Base-by-base conservation (phyloP, 2,797 vertebrate species). In the Geotrypetes seraphini region DNA sequence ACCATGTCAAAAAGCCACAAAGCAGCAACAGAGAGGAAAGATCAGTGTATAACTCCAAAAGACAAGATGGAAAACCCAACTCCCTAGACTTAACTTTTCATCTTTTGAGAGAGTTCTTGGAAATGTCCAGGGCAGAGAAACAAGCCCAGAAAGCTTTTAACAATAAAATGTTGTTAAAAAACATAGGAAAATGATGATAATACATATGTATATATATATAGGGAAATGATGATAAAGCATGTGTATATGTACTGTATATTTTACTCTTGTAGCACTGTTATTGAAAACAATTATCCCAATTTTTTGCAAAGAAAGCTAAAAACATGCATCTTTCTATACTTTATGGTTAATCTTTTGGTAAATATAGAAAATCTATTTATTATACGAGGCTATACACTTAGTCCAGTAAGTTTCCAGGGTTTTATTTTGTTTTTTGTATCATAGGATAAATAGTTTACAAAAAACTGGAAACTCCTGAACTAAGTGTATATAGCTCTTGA, bases 51-150 rank as follows among this genome's bases (percentile, higher is more conserved):
- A 34, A 33, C 7, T 37, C 43, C 38, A 59, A 54, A 38, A 56
- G 66, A 24, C 43, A 56, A 5, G 53, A 64, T 0, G 43, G 65
- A 3, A 67, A 61, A 25, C 67, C 63, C 24, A 75, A 72, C 29
- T 76, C 72, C 0, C 5, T 72, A 31, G 77, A 75, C 36, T 67
- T 75, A 36, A 76, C 73, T 26, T 78, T 75, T 40, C 74, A 77
- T 26, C 63, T 81, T 18, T 60, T 76, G 20, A 60, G 69, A 5
- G 60, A 77, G 25, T 63, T 75, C 36, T 62, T 74, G 47, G 60
- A 71, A 43, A 72, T 67, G 53, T 68, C 75, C 20, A 66, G 66
- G 7, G 68, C 66, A 34, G 69, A 78, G 36, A 63, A 62, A 25
- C 57, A 68, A 49, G 66, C 65, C 3, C 68, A 68, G 44, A 73